Evolutionary conservation across 2,797 vertebrate species (phyloP).

Genomic region (Coreius guichenoti): DNA sequence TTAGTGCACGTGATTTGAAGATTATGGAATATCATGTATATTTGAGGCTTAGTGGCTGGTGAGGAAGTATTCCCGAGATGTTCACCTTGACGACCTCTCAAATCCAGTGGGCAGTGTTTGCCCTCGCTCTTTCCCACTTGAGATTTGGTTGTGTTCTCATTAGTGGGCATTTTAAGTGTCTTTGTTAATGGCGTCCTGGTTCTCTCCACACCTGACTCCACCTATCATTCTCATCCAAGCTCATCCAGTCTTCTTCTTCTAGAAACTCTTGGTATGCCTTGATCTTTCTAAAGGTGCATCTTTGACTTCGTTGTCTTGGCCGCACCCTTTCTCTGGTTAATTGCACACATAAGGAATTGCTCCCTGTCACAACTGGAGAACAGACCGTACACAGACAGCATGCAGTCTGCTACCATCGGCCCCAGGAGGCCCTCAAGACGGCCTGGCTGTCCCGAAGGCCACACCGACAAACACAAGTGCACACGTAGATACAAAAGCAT

Average conservation of each 20-base stretch:
- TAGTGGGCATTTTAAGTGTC: slow-evolving; percentile 88
- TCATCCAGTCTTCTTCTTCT: not conserved
- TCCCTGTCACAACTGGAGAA: slow-evolving; percentile 90
- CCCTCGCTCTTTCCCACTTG: slow-evolving; percentile 63
- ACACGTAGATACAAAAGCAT: slow-evolving; percentile 1
- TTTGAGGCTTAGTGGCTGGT: slow-evolving; percentile 9
- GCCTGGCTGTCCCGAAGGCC: slow-evolving; percentile 58
- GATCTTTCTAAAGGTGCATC: not conserved
- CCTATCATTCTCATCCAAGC: not conserved
- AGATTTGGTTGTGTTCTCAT: slow-evolving; percentile 84
- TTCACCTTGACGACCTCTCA: slow-evolving; percentile 35
- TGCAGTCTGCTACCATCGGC: slow-evolving; percentile 75
- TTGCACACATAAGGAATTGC: slow-evolving; percentile 91
- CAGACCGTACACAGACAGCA: slow-evolving; percentile 85
- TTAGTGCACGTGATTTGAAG: slow-evolving; percentile 8
- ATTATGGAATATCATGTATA: slow-evolving; percentile 33
- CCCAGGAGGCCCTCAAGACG: slow-evolving; percentile 69
- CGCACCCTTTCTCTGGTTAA: slow-evolving; percentile 78
- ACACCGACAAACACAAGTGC: slow-evolving; percentile 57
- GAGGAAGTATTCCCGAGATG: slow-evolving; percentile 30
- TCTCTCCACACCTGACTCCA: slow-evolving; percentile 85
- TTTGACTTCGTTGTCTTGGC: not conserved
- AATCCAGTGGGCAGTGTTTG: slow-evolving; percentile 57
- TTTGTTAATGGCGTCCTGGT: slow-evolving; percentile 89
- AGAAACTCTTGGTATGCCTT: not conserved